Base-by-base conservation (phyloP, 2,888 invertebrate genomes). In the Harpalus rufipes region DNA sequence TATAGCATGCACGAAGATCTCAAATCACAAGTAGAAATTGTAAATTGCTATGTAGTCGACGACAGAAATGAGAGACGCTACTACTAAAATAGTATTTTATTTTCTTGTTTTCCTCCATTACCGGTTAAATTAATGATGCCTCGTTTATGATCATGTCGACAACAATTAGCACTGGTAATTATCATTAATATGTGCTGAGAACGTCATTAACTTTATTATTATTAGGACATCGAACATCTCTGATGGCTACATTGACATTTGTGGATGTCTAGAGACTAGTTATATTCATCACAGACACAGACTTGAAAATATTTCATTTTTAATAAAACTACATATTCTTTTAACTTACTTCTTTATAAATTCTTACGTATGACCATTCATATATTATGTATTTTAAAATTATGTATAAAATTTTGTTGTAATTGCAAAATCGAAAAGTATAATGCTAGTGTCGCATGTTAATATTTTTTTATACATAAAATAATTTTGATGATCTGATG, bases 111-210 rank as follows among this genome's bases (percentile, higher is more conserved):
- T 78, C 58, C 18, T 58, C 51, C 32, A 78, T 78, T 14, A 78
- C 58, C 12, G n/a, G 78, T 10, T 2, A 32, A 14, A 78, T 81
- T 81, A 81, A 56, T 63, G 63, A 81, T 7, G 44, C 61, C 14
- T 63, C 61, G 63, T 21, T 63, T 61, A 51, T 44, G 74, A 74
- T 32, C 56, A 81, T 81, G 81, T 81, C 68, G 32, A 81, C 81
- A 81, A 81, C 81, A 81, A 81, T 81, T 81, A 81, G 44, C 81
- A n/a, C 21, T 41, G 7, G 68, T 56, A 65, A 81, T 81, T 44
- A 81, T 81, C 81, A 81, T 81, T 81, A 81, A 81, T 81, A 81
- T 81, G 81, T 81, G 81, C 51, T 63, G 56, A 68, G 14, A 51
- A 21, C 51, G 68, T 68, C 25, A 68, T 81, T 81, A 51, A 32